Evolutionary conservation across 2,797 vertebrate species (phyloP).

Genomic region (Graptemys geographica): DNA sequence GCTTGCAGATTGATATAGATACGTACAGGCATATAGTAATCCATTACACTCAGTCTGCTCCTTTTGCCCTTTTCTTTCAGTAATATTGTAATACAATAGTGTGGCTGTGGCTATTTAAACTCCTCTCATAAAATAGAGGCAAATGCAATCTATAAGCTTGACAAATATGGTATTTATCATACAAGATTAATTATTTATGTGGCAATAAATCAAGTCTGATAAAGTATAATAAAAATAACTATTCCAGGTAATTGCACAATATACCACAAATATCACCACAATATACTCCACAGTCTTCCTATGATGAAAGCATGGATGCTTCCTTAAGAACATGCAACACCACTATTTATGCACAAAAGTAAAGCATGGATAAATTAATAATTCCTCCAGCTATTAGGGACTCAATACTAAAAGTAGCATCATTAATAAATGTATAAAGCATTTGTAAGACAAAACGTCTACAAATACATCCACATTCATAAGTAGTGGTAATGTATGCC

Average conservation of each 20-base stretch:
- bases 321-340: neutral
- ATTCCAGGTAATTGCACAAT: neutral
- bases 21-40: fast-evolving
- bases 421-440: neutral
- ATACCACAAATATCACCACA: neutral
- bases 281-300: neutral
- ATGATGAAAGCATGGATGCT: neutral
- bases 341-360: neutral
- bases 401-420: neutral
- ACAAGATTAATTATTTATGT: neutral
- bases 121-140: neutral
- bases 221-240: neutral
- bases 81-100: slow-evolving; percentile 16
- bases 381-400: neutral
- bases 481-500: neutral
- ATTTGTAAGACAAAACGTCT: neutral
- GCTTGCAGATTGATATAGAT: neutral
- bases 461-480: slow-evolving; percentile 2
- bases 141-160: neutral
- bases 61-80: neutral
- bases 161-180: neutral
- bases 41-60: neutral
- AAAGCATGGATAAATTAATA: neutral
- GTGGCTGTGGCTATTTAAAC: neutral
- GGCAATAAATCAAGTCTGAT: neutral